These are phyloP conservation scores for Clarias magur DNA, from an alignment of 2,113 vertebrate species.

Conservation along the genomic window DNA sequence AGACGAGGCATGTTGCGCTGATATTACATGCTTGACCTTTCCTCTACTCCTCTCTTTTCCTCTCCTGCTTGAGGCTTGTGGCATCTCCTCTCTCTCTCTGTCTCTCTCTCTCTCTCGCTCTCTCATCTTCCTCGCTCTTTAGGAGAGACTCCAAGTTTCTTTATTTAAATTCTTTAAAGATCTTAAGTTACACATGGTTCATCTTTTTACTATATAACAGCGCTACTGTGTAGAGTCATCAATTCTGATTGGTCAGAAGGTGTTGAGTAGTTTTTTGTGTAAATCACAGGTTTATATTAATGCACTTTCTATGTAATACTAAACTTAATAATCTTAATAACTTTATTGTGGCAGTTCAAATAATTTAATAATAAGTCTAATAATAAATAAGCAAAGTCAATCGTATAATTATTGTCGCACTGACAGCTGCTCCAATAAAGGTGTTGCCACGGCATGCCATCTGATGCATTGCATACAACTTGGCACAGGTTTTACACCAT, in stretches of 20 bases:
- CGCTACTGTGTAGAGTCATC: too few species aligned
- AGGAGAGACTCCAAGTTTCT: background rate
- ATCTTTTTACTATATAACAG: background rate
- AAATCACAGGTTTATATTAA: too few species aligned
- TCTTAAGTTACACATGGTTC: background rate
- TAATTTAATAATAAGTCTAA: too few species aligned
- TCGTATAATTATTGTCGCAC: too few species aligned
- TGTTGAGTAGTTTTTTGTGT: background rate
- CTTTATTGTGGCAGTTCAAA: too few species aligned
- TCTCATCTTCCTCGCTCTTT: background rate
- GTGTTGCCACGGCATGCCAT: too few species aligned
- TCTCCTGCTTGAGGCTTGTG: slow-evolving; percentile 17
- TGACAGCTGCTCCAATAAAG: too few species aligned
- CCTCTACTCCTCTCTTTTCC: slow-evolving; percentile 35
- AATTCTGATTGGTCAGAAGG: background rate
- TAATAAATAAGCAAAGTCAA: too few species aligned
- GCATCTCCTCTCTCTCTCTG: background rate
- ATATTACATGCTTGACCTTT: slow-evolving; percentile 72
- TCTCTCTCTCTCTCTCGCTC: background rate
- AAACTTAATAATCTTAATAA: too few species aligned
- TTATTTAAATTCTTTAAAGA: background rate
- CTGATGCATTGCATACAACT: too few species aligned
- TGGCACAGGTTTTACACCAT: too few species aligned
- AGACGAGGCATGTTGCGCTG: slow-evolving; percentile 66
- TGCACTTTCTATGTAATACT: too few species aligned